These are phyloP conservation scores for Notospermus geniculatus DNA, from an alignment of 1,140 invertebrate species.

Conservation along the genomic window DNA sequence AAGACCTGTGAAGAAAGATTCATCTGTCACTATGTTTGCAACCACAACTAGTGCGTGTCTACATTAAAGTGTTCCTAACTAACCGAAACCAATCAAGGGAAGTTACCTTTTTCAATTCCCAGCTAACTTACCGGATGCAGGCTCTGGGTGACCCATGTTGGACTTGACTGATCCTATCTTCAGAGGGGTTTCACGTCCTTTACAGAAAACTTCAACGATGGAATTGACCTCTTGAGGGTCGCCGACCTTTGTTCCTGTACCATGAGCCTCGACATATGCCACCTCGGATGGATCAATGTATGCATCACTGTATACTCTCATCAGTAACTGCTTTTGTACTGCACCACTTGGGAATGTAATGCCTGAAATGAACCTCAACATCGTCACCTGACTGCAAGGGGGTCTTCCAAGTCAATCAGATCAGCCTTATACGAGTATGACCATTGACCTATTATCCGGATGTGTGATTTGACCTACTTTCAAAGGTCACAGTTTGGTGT, in stretches of 20 bases:
- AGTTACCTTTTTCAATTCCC: background rate
- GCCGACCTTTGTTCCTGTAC: slow-evolving; percentile 87
- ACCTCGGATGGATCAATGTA: slow-evolving; percentile 79
- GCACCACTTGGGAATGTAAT: slow-evolving; percentile 88
- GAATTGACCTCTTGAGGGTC: slow-evolving; percentile 96
- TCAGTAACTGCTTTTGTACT: slow-evolving; percentile 82
- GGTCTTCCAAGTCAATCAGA: no score
- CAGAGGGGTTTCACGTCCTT: slow-evolving; percentile 68
- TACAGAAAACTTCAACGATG: slow-evolving; percentile 88
- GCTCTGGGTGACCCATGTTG: slow-evolving; percentile 97
- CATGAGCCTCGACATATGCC: slow-evolving; percentile 90
- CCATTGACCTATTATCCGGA: no score
- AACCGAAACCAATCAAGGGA: no score
- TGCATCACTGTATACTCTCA: slow-evolving; percentile 79
- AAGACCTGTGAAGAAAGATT: slow-evolving; percentile 66
- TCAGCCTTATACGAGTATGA: no score
- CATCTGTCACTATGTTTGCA: no score
- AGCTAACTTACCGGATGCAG: slow-evolving; percentile 75
- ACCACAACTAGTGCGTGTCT: no score
- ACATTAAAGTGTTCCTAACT: background rate
- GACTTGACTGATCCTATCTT: slow-evolving; percentile 94
- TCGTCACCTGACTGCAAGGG: no score
- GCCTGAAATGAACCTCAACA: slow-evolving; percentile 30
- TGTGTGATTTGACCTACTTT: no score
- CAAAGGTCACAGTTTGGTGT: no score